Evolutionary conservation across 2,888 invertebrate species (phyloP), one percentile per base, ranked within the genome.

Genomic region (Pharmacophagus antenor): DNA sequence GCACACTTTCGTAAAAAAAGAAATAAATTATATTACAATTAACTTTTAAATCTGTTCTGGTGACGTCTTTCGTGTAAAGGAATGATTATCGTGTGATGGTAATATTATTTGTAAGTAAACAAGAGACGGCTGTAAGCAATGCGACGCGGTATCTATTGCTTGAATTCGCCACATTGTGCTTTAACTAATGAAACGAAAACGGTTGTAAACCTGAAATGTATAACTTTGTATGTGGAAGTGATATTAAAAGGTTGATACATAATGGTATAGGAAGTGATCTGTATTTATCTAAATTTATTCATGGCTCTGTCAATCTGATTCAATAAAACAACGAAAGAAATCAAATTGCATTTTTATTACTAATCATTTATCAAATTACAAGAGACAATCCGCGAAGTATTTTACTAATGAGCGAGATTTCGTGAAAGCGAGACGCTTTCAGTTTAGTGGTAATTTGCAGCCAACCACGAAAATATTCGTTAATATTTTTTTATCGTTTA

Each of bases 251-350:
- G 42, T 50, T 17, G 22, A 10, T 44, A 18, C 31, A 52, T 53
- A 54, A 55, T 54, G 50, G 50, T 55, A 56, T 51, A 55, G 50
- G n/a, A 21, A 4, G 37, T 37, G 37, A 37, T 37, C 1, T n/a
- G n/a, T 37, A 37, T 37, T 37, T n/a, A 37, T 37, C 37, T 0
- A 37, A 37, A 37, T 37, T n/a, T 37, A 37, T n/a, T 37, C n/a
- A 37, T 37, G n/a, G 37, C 20, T 27, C 23, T 80, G 76, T 82
- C 80, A 82, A 56, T 47, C 56, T 77, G 77, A 82, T 78, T 79
- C 79, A 85, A 80, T 85, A 85, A 83, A 85, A 85, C 85, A 87
- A 85, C 85, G 84, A 87, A 84, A 79, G 15, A 55, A 55, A 4
- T n/a, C n/a, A 3, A 37, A 3, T 37, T 37, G 37, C n/a, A 4